A percentile compares a stretch with the other conserved stretches of the same genome.
phyloP scores from a whole-genome alignment of 2,888 invertebrate species.

The Pherbina coryleti region DNA sequence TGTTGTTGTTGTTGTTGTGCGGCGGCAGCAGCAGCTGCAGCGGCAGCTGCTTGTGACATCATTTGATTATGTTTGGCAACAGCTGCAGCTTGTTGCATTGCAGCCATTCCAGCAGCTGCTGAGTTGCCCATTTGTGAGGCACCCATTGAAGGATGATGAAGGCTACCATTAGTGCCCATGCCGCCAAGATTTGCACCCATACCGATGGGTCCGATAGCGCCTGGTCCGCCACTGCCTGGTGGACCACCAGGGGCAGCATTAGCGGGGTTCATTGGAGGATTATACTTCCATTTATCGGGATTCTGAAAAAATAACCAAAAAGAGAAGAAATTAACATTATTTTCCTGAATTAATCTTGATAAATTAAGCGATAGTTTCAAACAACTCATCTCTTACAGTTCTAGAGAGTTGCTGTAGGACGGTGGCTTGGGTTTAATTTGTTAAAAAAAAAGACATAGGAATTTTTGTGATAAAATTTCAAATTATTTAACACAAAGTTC shows the following conservation, averaged over 20 bases:
- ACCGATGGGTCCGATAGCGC: constrained; percentile 68
- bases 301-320: constrained; percentile 73
- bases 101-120: constrained; percentile 65
- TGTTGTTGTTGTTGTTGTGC: constrained; percentile 69
- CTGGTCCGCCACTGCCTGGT: constrained; percentile 68
- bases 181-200: constrained; percentile 69
- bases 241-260: constrained; percentile 70
- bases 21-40: constrained; percentile 59
- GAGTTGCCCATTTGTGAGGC: constrained; percentile 57
- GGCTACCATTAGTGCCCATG: constrained; percentile 65
- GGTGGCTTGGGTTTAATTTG: too few relatives aligned
- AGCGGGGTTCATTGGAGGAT: constrained; percentile 71
- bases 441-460: too few relatives aligned
- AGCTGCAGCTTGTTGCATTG: constrained; percentile 66
- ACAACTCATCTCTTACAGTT: too few relatives aligned
- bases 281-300: constrained; percentile 89
- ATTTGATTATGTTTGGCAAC: constrained; percentile 67
- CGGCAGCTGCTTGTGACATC: constrained; percentile 67
- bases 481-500: too few relatives aligned
- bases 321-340: neutral
- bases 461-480: too few relatives aligned
- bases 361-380: too few relatives aligned
- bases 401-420: too few relatives aligned
- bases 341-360: neutral
- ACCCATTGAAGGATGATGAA: constrained; percentile 64